Conservation (phyloP, 2,797 vertebrate genomes). For the Ambastaia sidthimunki region DNA sequence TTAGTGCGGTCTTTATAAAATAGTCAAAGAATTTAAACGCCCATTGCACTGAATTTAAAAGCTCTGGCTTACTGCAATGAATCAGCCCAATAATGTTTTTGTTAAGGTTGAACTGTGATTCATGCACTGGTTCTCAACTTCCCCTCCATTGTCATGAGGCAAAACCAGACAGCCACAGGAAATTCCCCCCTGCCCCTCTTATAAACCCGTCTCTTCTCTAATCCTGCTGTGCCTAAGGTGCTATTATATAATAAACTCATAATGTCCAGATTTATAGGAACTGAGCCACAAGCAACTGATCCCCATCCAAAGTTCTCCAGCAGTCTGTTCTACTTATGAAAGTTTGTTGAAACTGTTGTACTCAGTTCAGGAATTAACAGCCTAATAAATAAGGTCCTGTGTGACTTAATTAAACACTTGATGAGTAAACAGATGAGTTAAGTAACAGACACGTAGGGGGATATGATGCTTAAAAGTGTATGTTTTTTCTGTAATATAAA, state of each 20-base stretch:
- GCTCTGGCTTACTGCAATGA: constrained; percentile 66
- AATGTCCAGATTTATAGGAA: not conserved
- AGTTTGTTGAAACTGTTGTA: not conserved
- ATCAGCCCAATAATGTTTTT: constrained; percentile 58
- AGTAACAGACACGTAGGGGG: not conserved
- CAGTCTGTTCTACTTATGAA: constrained; percentile 2
- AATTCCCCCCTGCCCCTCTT: constrained; percentile 41
- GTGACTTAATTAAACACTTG: constrained; percentile 2
- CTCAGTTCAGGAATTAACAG: not conserved
- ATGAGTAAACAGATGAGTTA: not conserved
- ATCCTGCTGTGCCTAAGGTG: constrained; percentile 14
- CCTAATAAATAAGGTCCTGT: not conserved
- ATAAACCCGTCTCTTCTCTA: constrained; percentile 36
- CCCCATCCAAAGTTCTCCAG: not conserved
- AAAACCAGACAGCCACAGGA: constrained; percentile 42
- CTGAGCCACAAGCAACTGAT: constrained; percentile 4
- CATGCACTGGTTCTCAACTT: constrained; percentile 46
- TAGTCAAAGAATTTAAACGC: constrained; percentile 55
- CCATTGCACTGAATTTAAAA: constrained; percentile 9
- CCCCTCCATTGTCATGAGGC: constrained; percentile 50
- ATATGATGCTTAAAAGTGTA: not conserved
- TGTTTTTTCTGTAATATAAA: constrained; percentile 24
- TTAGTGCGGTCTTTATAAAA: constrained; percentile 29
- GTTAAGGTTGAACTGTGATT: constrained; percentile 57
- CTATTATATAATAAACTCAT: constrained; percentile 41